Evolutionary conservation across 2,113 vertebrate genomes (phyloP).

Genomic region (Clarias batrachus): DNA sequence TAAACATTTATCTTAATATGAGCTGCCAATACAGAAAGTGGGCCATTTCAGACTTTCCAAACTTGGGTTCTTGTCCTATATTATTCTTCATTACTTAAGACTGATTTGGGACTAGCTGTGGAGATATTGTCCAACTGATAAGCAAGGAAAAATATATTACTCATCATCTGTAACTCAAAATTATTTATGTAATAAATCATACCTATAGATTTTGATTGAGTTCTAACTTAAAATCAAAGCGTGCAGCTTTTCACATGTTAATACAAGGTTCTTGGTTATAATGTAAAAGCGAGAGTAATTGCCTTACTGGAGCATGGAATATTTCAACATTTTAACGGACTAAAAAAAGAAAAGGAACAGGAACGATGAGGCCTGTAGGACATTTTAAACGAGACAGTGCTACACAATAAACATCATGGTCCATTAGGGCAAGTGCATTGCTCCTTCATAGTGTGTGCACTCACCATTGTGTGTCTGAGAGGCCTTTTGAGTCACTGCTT

Average conservation of each 20-base stretch:
- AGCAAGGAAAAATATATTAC: not conserved
- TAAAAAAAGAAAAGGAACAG: not conserved
- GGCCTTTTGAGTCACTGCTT: not conserved
- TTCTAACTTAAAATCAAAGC: constrained; percentile 6
- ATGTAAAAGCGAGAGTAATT: not conserved
- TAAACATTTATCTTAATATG: not conserved
- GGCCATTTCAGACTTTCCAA: not conserved
- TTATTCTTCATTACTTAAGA: not conserved
- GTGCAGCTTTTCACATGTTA: not conserved
- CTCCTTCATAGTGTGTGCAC: not conserved
- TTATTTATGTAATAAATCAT: constrained; percentile 12
- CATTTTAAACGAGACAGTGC: not conserved
- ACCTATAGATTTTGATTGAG: not conserved
- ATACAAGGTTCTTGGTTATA: not conserved
- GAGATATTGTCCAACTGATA: not conserved
- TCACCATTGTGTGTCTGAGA: constrained; percentile 13
- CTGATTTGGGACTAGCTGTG: constrained; percentile 2
- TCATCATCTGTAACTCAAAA: not conserved
- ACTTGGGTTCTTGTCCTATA: not conserved
- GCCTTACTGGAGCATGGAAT: constrained; percentile 29
- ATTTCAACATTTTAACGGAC: not conserved
- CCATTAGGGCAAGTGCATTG: constrained; percentile 22
- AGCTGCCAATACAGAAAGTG: not conserved
- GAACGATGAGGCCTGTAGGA: not conserved
- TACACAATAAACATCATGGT: constrained; percentile 16